Evolutionary conservation across 2,888 invertebrate genomes (phyloP), one percentile per base, ranked within the genome.

Genomic region (Laothoe populi): DNA sequence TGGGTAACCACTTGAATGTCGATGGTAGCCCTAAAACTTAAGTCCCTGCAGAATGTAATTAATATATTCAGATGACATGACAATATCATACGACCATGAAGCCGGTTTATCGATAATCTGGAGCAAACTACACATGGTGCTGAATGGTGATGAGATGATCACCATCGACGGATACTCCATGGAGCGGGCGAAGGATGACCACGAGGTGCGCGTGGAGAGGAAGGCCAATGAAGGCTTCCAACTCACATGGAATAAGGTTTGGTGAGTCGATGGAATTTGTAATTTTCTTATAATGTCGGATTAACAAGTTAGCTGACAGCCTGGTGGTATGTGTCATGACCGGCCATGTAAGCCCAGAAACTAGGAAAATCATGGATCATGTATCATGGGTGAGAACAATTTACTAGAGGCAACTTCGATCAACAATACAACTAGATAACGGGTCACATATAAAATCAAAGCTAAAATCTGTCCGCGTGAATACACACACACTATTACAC

Each of bases 141-240:
- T 97, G 66, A 96, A 97, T 75, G 95, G 94, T 64, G 95, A 95
- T 45, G 96, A 96, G 74, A 95, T 97, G 68, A 94, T 96, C 68
- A 94, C 94, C 7, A 92, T 97, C 26, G 95, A 95, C 68, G 96
- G 96, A 1, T 94, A 96, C 66, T 93, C 94, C 64, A 91, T 96
- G 75, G 92, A 94, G 69, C 93, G 94, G 10, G 87, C 95, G 10
- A 75, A 84, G 0, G 95, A 95, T 61, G 94, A 95, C 73, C 94
- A 94, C 24, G 94, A 95, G 64, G 92, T 97, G 10, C 93, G 94
- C 66, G 89, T 95, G 4, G 97, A 97, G 83, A 93, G 97, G 67
- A 93, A 94, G 53, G 96, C 96, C 70, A 96, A 95, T 66, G 97
- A 97, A 64, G 95, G 94, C 7, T 96, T 97, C 76, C 80, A 92